Evolutionary conservation across 2,113 vertebrate genomes (phyloP), one percentile per base, ranked within the genome.

Genomic region (Caretta caretta): DNA sequence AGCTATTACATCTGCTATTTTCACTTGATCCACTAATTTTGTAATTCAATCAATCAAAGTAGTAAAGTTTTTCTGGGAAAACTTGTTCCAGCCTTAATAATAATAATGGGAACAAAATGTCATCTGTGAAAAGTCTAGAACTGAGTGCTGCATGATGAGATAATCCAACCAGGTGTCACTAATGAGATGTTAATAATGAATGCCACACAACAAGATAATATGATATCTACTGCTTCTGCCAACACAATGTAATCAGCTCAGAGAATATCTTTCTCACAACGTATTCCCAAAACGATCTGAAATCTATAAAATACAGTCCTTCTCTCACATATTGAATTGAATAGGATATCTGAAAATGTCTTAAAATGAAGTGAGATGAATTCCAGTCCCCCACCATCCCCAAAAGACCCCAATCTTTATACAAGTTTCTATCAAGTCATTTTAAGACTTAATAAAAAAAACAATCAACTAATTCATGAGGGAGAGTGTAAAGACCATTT

Each of bases 371-470:
- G 50, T 53, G 81, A 46, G 42, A 46, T 75, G 5, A 53, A n/a
- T 42, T 29, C 31, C 19, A 49, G 0, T 79, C 81, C 27, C 12
- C 35, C 35, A 19, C 35, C 56, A 57, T 19, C 5, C 1, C 1
- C 38, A 78, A 84, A 8, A 11, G 3, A n/a, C n/a, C 25, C 79
- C 10, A 31, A 0, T 12, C 13, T 51, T 79, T 38, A 72, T 75
- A 3, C 10, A 88, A 35, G 6, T 24, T 57, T 53, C 27, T 87
- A 31, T 27, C 10, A 53, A 27, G 2, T 51, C 53, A 11, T 46
- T 93, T 84, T 85, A 90, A 89, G 90, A 69, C 25, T 62, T 88
- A 83, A 83, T 87, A 29, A 82, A 89, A 89, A 89, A 88, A n/a
- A 38, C 38, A 31, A 54, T 87, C 54, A 51, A 59, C 54, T 62